Base-by-base conservation (phyloP, 2,888 invertebrate species). In the Lepidochitona cinerea region DNA sequence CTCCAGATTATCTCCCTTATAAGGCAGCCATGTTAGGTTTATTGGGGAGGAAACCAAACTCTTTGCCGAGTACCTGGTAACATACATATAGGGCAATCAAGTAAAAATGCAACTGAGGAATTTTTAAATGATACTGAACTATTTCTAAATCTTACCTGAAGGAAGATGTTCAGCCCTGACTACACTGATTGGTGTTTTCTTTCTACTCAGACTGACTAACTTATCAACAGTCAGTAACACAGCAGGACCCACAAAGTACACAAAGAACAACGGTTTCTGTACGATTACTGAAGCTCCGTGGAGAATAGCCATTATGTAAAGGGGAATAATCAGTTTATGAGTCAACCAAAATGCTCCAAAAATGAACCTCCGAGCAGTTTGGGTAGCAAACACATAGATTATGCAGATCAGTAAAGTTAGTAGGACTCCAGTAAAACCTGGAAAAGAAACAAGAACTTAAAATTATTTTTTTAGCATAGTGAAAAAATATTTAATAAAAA, bases 341-440 rank as follows among this genome's bases (percentile, higher is more conserved):
- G 93, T 92, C 54, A 91, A 87, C 93, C 93, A 93, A 89, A 94
- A 94, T 81, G 92, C 91, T 78, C 92, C 92, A 87, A 93, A 93
- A 70, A 93, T 91, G 78, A 91, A 90, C 53, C 90, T 89, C 32
- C 93, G 88, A 0, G 93, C 92, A 67, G 91, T 91, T 36, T 92
- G 91, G 35, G 92, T 90, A 1, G 93, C 92, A 87, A 93, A 94
- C 32, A 92, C 87, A 85, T 92, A 93, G 80, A 94, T 93, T 37
- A 93, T 84, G n/a, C 92, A 91, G 29, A 93, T 87, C 36, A 93
- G 76, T 0, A 92, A 92, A 0, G 76, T 75, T 71, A 93, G 87
- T 0, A 93, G 79, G 1, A 94, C 88, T 12, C 94, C 93, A n/a
- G 93, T 93, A 72, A 93, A 86, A 33, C 93, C 93, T 88, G 78